Base-by-base conservation (phyloP, 2,113 vertebrate genomes). In the Bos javanicus region DNA sequence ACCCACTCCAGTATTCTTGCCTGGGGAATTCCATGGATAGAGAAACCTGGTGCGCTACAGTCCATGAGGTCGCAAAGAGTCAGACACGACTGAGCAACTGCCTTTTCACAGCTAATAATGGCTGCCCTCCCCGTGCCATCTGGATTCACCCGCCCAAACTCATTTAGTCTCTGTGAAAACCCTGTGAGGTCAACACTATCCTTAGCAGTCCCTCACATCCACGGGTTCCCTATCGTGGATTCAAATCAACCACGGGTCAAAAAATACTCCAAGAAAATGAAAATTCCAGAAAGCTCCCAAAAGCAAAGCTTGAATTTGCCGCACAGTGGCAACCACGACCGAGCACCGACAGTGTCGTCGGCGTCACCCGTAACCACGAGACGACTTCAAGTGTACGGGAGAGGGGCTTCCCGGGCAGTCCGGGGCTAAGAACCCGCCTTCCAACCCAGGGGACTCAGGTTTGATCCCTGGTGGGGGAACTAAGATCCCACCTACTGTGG, bases 291-390 rank as follows among this genome's bases (percentile, higher is more conserved):
- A 56, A 39, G 81, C n/a, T 39, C 81, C 81, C 15, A 26, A 56
- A 54, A 56, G 50, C 11, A 36, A 14, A 25, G 12, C 52, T 36
- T 36, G 81, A 56, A 25, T 56, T 36, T 83, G 33, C 52, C 0
- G 4, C 33, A 1, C 23, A 56, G 8, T 0, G n/a, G 81, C 81
- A 26, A 6, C 52, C 13, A 3, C 0, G 23, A 1, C 80, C 1
- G 6, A 25, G 33, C 50, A 14, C 19, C 19, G 2, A 13, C 11
- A 2, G 80, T 4, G 10, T 7, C 1, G 3, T 82, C 3, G 33
- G 50, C 6, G 0, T 7, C 21, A n/a, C 11, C 30, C 6, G 0
- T 21, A 7, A 13, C 13, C 50, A 14, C 7, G 11, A 36, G 33
- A 23, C 1, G 16, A 19, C 19, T 19, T 11, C 30, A 12, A 33